Evolutionary conservation across 2,797 vertebrate genomes (phyloP).

Genomic region (Hydrolagus colliei): DNA sequence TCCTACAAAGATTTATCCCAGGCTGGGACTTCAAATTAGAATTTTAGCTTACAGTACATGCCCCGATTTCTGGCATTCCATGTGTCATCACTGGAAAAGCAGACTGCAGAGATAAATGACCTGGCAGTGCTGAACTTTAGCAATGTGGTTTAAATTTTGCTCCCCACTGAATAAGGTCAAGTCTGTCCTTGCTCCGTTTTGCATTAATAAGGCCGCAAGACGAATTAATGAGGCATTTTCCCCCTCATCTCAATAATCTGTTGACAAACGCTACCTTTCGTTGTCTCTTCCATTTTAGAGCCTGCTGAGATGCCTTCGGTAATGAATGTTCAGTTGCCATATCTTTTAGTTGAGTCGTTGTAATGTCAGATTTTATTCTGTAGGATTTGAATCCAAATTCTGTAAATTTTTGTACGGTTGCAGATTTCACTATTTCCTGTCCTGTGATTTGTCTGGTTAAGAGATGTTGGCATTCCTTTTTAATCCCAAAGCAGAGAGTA

Average conservation of each 20-base stretch:
- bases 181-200: not conserved
- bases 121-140: not conserved
- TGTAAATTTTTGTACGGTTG: constrained; percentile 41
- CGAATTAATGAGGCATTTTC: not conserved
- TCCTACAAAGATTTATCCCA: not conserved
- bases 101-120: not conserved
- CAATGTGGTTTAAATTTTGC: not conserved
- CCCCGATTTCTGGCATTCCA: not conserved
- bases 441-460: constrained; percentile 54
- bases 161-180: not conserved
- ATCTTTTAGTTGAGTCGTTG: constrained; percentile 1
- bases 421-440: constrained; percentile 59
- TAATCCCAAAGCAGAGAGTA: constrained; percentile 21
- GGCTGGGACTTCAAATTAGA: not conserved
- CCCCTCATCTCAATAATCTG: not conserved
- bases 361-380: constrained; percentile 32
- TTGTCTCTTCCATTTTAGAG: not conserved
- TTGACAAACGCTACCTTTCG: no score
- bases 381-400: constrained; percentile 31
- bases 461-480: constrained; percentile 49
- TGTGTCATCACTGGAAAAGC: not conserved
- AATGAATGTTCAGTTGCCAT: not conserved
- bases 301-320: not conserved
- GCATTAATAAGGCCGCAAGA: not conserved
- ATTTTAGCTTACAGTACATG: not conserved